Base-by-base conservation (phyloP, 2,113 vertebrate genomes). In the Odontesthes bonariensis region DNA sequence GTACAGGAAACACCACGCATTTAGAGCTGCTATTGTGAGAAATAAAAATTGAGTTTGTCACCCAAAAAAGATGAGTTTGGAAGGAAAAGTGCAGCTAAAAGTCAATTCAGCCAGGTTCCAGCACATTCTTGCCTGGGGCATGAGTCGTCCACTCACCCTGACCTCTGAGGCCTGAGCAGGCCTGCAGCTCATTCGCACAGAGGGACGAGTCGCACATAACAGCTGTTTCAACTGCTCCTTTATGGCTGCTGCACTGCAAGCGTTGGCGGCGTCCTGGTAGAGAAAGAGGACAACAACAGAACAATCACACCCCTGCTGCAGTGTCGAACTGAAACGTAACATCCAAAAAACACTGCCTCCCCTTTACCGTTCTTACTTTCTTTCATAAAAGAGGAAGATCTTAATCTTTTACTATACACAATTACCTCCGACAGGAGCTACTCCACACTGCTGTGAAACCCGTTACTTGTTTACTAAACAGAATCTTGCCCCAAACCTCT, bases 141-240 rank as follows among this genome's bases (percentile, higher is more conserved):
- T 0, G 65, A 72, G 38, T 19, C 8, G 7, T 0, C 12, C 11
- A 42, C 79, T 90, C 81, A 98, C 97, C 95, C 95, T 93, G 75
- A 91, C 67, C 59, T 96, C 94, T 72, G 90, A 91, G 66, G 88
- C 56, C 59, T 94, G 93, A 69, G 89, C 86, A 46, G 95, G 89
- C 86, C 89, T 93, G 54, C 93, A 92, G 92, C 92, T 96, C 92
- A 99, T 90, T 56, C 94, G 77, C 55, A 97, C 92, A 0, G 94
- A 95, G 0, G 98, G 95, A 27, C 84, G 93, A 7, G 94, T 94
- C 12, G 83, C 88, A 60, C 91, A 89, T 1, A 98, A 86, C 74
- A 98, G 90, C 86, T 86, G 89, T 82, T 81, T 94, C 81, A 99
- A 46, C 69, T 93, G 84, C 59, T 93, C 93, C 90, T 73, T 91